A percentile compares a stretch with the other conserved stretches of the same genome.
phyloP scores from a whole-genome alignment of 2,797 vertebrate genomes.

The Lagocephalus sceleratus region DNA sequence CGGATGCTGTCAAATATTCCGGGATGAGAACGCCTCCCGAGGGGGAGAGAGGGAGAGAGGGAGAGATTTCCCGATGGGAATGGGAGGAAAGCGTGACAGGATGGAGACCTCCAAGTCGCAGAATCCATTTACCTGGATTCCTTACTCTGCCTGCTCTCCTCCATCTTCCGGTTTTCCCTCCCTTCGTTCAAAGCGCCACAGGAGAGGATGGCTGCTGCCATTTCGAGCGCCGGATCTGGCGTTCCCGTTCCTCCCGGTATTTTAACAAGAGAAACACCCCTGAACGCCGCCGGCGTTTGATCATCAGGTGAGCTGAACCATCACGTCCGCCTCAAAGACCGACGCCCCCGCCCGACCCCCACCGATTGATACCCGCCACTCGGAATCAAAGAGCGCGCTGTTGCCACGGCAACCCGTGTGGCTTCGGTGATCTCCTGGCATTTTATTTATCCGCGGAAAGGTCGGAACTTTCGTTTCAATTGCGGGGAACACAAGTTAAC shows the following conservation, averaged over 20 bases:
- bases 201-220: no score
- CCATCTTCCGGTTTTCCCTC: conserved; percentile 21
- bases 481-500: no score
- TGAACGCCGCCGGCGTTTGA: conserved; percentile 19
- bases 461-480: neutral
- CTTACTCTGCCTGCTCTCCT: conserved; percentile 44
- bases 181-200: conserved; percentile 3
- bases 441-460: neutral
- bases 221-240: no score
- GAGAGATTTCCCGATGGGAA: no score
- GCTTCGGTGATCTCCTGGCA: neutral
- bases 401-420: neutral
- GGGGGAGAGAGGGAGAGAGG: conserved; percentile 4
- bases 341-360: neutral
- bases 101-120: conserved; percentile 48
- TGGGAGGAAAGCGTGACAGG: conserved; percentile 41
- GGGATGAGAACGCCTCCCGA: conserved; percentile 32
- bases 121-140: conserved; percentile 68
- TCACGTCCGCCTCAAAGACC: neutral
- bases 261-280: neutral
- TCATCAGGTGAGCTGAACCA: conserved; percentile 23
- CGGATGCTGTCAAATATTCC: conserved; percentile 38
- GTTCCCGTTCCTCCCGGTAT: neutral
- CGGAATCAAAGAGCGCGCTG: neutral
- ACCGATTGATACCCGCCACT: neutral